Percentiles rank a stretch among this genome's conserved stretches.
Evolutionary conservation across 2,113 vertebrate species (phyloP).

Genomic region (Anser cygnoides): DNA sequence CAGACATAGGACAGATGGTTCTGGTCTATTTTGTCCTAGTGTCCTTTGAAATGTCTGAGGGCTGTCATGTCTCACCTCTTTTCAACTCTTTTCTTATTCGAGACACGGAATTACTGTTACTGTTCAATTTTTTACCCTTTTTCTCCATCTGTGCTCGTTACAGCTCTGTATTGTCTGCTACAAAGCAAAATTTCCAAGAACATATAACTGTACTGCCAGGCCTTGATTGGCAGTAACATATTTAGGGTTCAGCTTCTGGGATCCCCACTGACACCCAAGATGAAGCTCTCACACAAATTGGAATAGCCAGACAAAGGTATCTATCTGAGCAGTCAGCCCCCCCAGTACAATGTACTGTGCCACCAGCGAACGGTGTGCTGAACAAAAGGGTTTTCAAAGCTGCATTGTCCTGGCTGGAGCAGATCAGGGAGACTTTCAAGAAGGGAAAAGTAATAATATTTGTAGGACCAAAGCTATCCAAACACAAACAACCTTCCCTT

Average conservation of each 20-base stretch:
- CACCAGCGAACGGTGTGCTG: not conserved
- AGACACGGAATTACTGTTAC: accelerated
- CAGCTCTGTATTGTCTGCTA: not conserved
- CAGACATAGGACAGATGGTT: not conserved
- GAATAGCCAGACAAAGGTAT: not conserved
- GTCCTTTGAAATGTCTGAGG: not conserved
- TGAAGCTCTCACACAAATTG: not conserved
- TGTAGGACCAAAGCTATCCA: not conserved
- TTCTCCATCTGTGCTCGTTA: not conserved
- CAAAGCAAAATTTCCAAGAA: not conserved
- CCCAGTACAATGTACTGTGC: accelerated
- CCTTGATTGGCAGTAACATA: not conserved
- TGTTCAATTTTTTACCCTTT: not conserved
- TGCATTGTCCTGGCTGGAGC: not conserved
- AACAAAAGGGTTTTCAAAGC: not conserved
- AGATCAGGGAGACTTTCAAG: not conserved
- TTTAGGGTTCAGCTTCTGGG: not conserved
- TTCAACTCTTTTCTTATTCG: not conserved
- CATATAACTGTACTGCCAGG: accelerated
- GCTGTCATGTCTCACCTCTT: not conserved
- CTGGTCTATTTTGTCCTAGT: not conserved
- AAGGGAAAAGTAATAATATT: not conserved
- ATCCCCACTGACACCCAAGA: not conserved
- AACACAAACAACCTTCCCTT: not conserved
- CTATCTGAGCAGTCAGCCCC: not conserved